These are phyloP conservation scores for Petaurus breviceps DNA, from an alignment of 2,113 vertebrate species.

Conservation along the genomic window DNA sequence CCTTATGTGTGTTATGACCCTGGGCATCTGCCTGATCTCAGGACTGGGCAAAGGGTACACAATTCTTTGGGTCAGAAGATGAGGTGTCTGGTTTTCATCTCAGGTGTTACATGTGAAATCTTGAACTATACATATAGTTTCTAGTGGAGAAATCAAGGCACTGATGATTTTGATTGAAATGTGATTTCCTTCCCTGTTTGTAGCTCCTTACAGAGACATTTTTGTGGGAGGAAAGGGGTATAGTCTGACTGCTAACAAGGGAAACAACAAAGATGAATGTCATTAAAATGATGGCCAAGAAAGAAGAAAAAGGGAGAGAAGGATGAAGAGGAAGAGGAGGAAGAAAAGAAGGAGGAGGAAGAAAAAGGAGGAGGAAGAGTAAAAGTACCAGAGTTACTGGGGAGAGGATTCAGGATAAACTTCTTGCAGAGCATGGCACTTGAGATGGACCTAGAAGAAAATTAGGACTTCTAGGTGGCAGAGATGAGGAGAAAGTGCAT, in stretches of 20 bases:
- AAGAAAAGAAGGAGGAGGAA: no score
- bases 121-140: conserved; percentile 88
- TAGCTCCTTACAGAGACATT: conserved; percentile 86
- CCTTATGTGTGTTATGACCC: not conserved
- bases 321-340: no score
- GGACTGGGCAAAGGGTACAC: not conserved
- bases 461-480: not conserved
- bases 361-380: no score
- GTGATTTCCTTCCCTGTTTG: conserved; percentile 88
- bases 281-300: conserved; percentile 86
- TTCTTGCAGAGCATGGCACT: not conserved
- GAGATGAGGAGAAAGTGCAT: not conserved
- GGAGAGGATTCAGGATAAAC: not conserved
- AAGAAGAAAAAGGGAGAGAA: no score
- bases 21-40: not conserved
- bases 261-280: conserved; percentile 89
- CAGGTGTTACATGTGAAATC: conserved; percentile 90
- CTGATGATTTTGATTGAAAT: conserved; percentile 86
- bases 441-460: not conserved
- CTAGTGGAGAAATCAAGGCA: conserved; percentile 87
- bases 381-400: not conserved
- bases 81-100: conserved; percentile 87
- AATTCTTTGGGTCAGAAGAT: conserved; percentile 75
- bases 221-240: conserved; percentile 83
- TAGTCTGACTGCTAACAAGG: conserved; percentile 85